Base-by-base conservation (phyloP, 2,888 invertebrate species). In the Brachylomia viminalis region DNA sequence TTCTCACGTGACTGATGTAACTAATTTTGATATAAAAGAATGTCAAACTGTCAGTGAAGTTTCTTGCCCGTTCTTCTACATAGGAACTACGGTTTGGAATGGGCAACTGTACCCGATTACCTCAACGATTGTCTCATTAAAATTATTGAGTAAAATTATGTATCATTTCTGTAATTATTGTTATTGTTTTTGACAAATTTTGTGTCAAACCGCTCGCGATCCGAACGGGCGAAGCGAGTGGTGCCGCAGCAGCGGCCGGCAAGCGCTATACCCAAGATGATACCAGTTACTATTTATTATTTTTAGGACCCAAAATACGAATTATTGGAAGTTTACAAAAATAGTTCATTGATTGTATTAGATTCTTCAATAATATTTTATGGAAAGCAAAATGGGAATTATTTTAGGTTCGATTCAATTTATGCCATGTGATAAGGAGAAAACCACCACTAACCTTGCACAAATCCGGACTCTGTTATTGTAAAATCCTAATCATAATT, bases 401-500 rank as follows among this genome's bases (percentile, higher is more conserved):
- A 6, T 42, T 42, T 45, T 11, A 20, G 1, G 11, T 27, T 27
- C 27, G 0, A 27, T n/a, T 42, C 38, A 38, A 38, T 38, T 6
- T 38, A 20, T 42, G 62, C n/a, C 20, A 20, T 11, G 11, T 27
- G 42, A 11, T 27, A 62, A 0, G 27, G 11, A 30, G 30, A 23
- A 20, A 8, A 10, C 7, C 7, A 3, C 67, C 2, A 27, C 7
- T 8, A 15, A 27, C n/a, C 13, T 52, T 58, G 45, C 30, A 54
- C 15, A 38, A 23, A 27, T 5, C 27, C 61, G 61, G 30, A 23
- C 8, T 13, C 6, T 38, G 11, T 49, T 27, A 38, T 33, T 54
- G 30, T 62, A 42, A 49, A 72, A 42, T 58, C 49, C 73, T 38
- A 38, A 38, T 58, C 49, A 80, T 38, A 38, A 38, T 38, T 38